Evolutionary conservation across 2,113 vertebrate species (phyloP).

Genomic region (rat (Rattus norvegicus)): GRCr8 NC_086029.1:74195001-74195500

Average conservation of each 20-base stretch:
- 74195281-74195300: constrained; percentile 88
- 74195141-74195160: constrained; percentile 85
- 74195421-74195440: constrained; percentile 61
- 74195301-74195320: constrained; percentile 84
- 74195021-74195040: constrained; percentile 60
- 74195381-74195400: constrained; percentile 76
- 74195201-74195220: constrained; percentile 84
- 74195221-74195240: constrained; percentile 86
- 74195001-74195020: constrained; percentile 27
- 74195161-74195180: constrained; percentile 17
- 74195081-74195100: constrained; percentile 67
- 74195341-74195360: constrained; percentile 81
- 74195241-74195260: constrained; percentile 78
- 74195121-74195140: constrained; percentile 82
- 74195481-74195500: neutral
- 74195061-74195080: constrained; percentile 41
- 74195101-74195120: constrained; percentile 73
- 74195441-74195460: constrained; percentile 61
- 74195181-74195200: constrained; percentile 82
- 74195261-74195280: constrained; percentile 82
- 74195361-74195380: constrained; percentile 82
- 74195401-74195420: constrained; percentile 77
- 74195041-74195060: constrained; percentile 42
- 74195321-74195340: constrained; percentile 81
- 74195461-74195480: constrained; percentile 17